Percentiles rank a stretch among this genome's conserved stretches.
Evolutionary conservation across 2,888 invertebrate species (phyloP).

Genomic region (Drosophila colorata): DNA sequence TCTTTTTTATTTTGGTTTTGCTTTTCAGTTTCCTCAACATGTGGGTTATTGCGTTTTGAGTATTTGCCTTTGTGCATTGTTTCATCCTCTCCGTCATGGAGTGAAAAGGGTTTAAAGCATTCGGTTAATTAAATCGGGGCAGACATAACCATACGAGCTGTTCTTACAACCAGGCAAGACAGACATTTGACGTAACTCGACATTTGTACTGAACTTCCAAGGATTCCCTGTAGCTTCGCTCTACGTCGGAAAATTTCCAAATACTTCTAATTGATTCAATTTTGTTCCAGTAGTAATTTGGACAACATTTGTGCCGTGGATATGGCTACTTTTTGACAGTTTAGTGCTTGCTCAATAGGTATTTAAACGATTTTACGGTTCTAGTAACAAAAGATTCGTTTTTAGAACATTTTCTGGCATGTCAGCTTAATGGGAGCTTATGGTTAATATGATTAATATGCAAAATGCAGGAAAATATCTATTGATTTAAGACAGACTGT

Average conservation of each 20-base stretch:
- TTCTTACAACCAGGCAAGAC: not conserved
- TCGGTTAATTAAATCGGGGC: conserved; percentile 34
- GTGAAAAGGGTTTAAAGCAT: conserved; percentile 21
- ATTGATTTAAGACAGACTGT: too few species aligned
- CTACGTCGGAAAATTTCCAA: not conserved
- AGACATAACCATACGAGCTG: not conserved
- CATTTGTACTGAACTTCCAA: too few species aligned
- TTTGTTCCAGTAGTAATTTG: not conserved
- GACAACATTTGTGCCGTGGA: too few species aligned
- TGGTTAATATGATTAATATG: not conserved
- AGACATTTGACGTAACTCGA: not conserved
- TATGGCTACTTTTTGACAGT: too few species aligned
- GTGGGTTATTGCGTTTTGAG: conserved; percentile 9
- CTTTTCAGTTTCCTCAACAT: not conserved
- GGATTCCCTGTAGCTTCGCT: not conserved
- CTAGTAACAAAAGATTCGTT: too few species aligned
- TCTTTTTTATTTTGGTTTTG: not conserved
- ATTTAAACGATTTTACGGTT: too few species aligned
- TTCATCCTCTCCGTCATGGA: not conserved
- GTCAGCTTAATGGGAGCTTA: not conserved
- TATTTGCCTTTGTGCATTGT: conserved; percentile 29
- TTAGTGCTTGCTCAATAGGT: too few species aligned
- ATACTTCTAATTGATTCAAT: not conserved
- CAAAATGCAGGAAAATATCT: not conserved
- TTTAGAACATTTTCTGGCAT: too few species aligned